Conservation (phyloP, 1,140 invertebrate genomes). For the Rhyzopertha dominica region DNA sequence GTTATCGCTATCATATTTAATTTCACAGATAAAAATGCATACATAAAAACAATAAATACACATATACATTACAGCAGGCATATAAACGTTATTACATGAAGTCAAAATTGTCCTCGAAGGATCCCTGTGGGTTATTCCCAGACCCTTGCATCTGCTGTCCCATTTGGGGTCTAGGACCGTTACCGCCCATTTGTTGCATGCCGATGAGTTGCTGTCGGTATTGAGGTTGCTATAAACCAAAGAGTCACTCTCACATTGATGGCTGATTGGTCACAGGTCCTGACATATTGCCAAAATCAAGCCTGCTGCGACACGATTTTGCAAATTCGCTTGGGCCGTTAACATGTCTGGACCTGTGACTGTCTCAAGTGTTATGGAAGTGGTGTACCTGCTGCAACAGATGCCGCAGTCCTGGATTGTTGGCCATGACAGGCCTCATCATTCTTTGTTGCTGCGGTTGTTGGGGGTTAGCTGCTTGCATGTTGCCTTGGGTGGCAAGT, state of each 20-base stretch:
- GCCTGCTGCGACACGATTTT: too few relatives aligned
- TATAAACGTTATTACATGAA: too few relatives aligned
- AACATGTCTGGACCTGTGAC: too few relatives aligned
- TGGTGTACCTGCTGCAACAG: slow-evolving; percentile 59
- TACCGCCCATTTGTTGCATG: slow-evolving; percentile 39
- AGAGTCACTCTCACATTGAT: too few relatives aligned
- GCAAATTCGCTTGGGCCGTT: too few relatives aligned
- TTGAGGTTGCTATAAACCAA: slow-evolving; percentile 43
- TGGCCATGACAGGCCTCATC: slow-evolving; percentile 58
- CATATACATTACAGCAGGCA: too few relatives aligned
- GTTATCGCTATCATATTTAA: too few relatives aligned
- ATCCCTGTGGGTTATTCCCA: slow-evolving; percentile 30
- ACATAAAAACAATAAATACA: too few relatives aligned
- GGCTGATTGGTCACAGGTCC: too few relatives aligned
- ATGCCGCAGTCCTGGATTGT: slow-evolving; percentile 64
- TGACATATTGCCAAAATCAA: too few relatives aligned
- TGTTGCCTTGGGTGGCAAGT: slow-evolving; percentile 35
- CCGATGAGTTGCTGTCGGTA: slow-evolving; percentile 43
- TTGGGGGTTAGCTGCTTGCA: slow-evolving; percentile 23
- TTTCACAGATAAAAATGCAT: too few relatives aligned
- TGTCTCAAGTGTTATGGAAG: background rate
- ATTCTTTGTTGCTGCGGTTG: slow-evolving; percentile 50
- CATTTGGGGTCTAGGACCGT: slow-evolving; percentile 38
- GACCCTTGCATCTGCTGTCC: slow-evolving; percentile 38
- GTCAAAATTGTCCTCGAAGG: slow-evolving; percentile 44